Evolutionary conservation across 2,113 vertebrate species (phyloP).

Genomic region (Sclerurus mexicanus): DNA sequence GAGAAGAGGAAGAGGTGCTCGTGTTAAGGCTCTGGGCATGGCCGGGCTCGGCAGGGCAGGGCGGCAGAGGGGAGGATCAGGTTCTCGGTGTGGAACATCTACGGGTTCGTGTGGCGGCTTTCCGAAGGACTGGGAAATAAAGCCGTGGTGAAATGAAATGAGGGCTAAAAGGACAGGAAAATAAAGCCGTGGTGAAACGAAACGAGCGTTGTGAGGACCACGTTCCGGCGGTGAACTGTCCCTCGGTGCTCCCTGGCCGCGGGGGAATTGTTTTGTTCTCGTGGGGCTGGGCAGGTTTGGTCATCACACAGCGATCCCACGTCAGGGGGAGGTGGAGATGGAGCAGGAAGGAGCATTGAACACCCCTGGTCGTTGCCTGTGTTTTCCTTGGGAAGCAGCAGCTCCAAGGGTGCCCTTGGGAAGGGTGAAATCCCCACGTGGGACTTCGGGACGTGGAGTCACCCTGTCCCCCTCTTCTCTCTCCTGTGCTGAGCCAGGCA

Average conservation of each 20-base stretch:
- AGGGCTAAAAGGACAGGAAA: background rate
- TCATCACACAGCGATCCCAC: background rate
- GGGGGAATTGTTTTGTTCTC: background rate
- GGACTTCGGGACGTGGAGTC: too few relatives aligned
- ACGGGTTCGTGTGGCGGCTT: background rate
- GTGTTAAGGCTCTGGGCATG: background rate
- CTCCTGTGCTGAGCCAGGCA: background rate
- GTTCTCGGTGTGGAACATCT: background rate
- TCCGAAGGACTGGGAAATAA: too few relatives aligned
- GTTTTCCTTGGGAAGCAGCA: background rate
- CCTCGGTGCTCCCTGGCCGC: background rate
- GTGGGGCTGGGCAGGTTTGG: background rate
- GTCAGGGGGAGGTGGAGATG: background rate
- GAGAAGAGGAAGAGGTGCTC: slow-evolving; percentile 7
- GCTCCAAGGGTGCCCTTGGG: accelerated
- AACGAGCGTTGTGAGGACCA: background rate
- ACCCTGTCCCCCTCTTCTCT: accelerated
- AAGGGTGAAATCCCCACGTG: background rate
- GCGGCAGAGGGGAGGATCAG: too few relatives aligned
- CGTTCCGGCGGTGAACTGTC: background rate
- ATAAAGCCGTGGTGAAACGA: background rate
- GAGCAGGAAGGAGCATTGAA: background rate
- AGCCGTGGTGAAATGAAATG: too few relatives aligned
- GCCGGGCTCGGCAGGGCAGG: background rate
- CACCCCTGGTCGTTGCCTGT: background rate